Evolutionary conservation across 2,888 invertebrate genomes (phyloP), one percentile per base, ranked within the genome.

Genomic region (Prosopocoilus inquinatus): DNA sequence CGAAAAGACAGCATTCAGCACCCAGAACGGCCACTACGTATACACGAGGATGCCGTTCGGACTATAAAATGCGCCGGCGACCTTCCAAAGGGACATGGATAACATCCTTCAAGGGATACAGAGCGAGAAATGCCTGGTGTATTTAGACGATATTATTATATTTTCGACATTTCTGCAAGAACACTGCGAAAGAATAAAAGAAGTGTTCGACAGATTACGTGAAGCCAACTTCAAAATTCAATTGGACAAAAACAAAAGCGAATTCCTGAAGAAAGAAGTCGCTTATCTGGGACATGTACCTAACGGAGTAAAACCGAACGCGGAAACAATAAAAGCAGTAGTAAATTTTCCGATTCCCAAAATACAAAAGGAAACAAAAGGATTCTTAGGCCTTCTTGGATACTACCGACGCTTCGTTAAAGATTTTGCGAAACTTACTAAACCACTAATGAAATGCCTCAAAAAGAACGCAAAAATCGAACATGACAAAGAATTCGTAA

Each of bases 91-190:
- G n/a, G n/a, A n/a, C n/a, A n/a, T n/a, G n/a, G n/a, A n/a, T n/a
- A n/a, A n/a, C n/a, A n/a, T n/a, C n/a, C n/a, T n/a, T n/a, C n/a
- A n/a, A n/a, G n/a, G n/a, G n/a, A n/a, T n/a, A n/a, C n/a, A n/a
- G n/a, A n/a, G n/a, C n/a, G n/a, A n/a, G n/a, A n/a, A n/a, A n/a
- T n/a, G n/a, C n/a, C n/a, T n/a, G n/a, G n/a, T 53, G 9, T 69
- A 64, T 59, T 54, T 68, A n/a, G 70, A 69, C 28, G 69, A 70
- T 45, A 63, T 67, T 3, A 57, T 70, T 7, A 49, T 68, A 12
- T 68, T 57, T 39, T 57, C 56, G 1, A 53, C 58, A 0, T 57
- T 57, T 1, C 35, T 64, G 4, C 47, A 64, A 8, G 61, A 66
- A 51, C 67, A 67, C 39, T n/a, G n/a, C n/a, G n/a, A n/a, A n/a